phyloP scores from a whole-genome alignment of 1,140 invertebrate species.

The Lordiphosa collinella region DNA sequence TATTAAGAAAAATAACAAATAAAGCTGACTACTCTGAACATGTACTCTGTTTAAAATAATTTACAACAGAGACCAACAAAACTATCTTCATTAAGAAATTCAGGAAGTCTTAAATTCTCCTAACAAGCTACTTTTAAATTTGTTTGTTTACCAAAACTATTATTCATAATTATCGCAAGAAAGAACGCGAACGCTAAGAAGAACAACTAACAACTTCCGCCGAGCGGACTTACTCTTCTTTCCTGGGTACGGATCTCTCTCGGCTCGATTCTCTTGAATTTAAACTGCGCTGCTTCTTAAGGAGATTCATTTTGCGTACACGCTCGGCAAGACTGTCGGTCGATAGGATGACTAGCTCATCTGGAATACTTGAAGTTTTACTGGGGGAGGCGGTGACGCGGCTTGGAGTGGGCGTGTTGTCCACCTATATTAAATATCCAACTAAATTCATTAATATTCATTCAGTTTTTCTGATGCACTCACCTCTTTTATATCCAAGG shows the following conservation, averaged over 20 bases:
- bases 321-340: conserved; percentile 83
- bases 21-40: too few relatives aligned
- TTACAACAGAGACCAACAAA: too few relatives aligned
- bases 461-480: conserved; percentile 36
- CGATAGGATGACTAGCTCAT: conserved; percentile 81
- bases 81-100: too few relatives aligned
- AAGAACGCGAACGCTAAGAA: too few relatives aligned
- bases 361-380: conserved; percentile 75
- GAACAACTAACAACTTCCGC: too few relatives aligned
- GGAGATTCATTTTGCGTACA: conserved; percentile 83
- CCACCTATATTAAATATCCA: conserved; percentile 33
- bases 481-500: conserved; percentile 81
- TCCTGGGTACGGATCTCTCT: conserved; percentile 76
- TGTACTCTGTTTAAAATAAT: too few relatives aligned
- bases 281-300: conserved; percentile 81
- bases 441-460: not conserved
- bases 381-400: conserved; percentile 80
- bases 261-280: conserved; percentile 81
- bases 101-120: too few relatives aligned
- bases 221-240: conserved; percentile 64
- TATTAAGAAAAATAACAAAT: too few relatives aligned
- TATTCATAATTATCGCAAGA: too few relatives aligned
- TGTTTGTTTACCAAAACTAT: too few relatives aligned
- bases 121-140: too few relatives aligned
- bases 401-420: conserved; percentile 66